Conservation (phyloP, 2,888 invertebrate genomes). For the Cetonia aurata region DNA sequence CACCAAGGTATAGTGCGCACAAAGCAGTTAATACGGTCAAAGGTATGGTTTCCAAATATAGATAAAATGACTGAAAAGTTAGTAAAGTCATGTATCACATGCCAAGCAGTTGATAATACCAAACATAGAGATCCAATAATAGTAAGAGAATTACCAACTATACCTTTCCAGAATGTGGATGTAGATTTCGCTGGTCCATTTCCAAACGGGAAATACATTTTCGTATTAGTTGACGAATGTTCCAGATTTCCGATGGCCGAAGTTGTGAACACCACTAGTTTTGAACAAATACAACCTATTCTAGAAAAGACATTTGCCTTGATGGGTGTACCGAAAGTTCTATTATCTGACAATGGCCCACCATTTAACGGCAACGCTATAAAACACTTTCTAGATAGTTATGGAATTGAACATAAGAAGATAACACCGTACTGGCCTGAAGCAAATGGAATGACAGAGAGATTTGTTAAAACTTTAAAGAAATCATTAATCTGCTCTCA, state of each 20-base stretch:
- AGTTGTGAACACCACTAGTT: conserved; percentile 5
- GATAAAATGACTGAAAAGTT: conserved; percentile 23
- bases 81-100: conserved; percentile 7
- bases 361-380: not conserved
- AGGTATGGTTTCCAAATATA: conserved; percentile 49
- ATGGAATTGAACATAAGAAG: conserved; percentile 8
- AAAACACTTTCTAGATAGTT: conserved; percentile 6
- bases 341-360: conserved; percentile 6
- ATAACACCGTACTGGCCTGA: conserved; percentile 11
- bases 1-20: conserved; percentile 46
- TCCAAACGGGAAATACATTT: conserved; percentile 27
- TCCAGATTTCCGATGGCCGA: conserved; percentile 13
- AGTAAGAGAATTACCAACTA: conserved; percentile 1
- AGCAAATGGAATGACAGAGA: not conserved
- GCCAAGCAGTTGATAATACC: conserved; percentile 13
- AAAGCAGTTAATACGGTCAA: conserved; percentile 46
- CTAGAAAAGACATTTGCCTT: not conserved
- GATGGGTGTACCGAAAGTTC: not conserved
- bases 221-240: conserved; percentile 16
- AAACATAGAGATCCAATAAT: too few species aligned
- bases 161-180: conserved; percentile 2
- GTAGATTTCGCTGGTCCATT: conserved; percentile 20
- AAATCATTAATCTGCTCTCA: conserved; percentile 4
- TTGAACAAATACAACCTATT: conserved; percentile 3
- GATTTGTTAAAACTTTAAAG: conserved; percentile 2